Percentiles rank a stretch among this genome's conserved stretches.
Evolutionary conservation across 2,113 vertebrate species (phyloP).

Genomic region (Tinamus guttatus): DNA sequence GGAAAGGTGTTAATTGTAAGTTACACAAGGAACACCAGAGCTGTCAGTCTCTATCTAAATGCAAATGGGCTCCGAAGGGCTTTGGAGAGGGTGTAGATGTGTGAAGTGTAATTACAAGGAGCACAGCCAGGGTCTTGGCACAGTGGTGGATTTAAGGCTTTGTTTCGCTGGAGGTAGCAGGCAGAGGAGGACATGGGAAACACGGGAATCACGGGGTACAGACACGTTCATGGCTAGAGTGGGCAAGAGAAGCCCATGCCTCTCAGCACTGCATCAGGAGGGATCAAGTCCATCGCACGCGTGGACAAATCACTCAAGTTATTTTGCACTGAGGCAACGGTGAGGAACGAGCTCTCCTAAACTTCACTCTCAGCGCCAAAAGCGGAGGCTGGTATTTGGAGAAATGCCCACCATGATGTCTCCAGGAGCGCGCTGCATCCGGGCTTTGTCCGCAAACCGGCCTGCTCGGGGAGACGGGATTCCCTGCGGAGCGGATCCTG

Average conservation of each 20-base stretch:
- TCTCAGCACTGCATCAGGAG: background rate
- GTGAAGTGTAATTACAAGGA: conserved; percentile 46
- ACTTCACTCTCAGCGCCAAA: background rate
- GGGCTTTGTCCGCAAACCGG: background rate
- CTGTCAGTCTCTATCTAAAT: conserved; percentile 36
- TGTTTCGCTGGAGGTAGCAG: conserved; percentile 23
- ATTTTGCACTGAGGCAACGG: background rate
- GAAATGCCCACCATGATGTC: background rate
- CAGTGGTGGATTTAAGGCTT: conserved; percentile 33
- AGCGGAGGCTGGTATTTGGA: background rate
- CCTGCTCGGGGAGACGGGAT: background rate
- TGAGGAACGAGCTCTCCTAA: background rate
- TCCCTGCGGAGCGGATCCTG: conserved; percentile 25
- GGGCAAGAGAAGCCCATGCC: background rate
- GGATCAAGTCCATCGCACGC: background rate
- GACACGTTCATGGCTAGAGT: background rate
- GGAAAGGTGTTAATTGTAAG: conserved; percentile 37
- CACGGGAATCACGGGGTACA: conserved; percentile 10
- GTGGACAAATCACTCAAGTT: background rate
- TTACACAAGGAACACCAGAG: background rate
- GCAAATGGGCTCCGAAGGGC: background rate
- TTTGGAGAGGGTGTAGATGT: conserved; percentile 31
- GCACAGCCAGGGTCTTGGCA: background rate
- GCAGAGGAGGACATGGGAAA: conserved; percentile 39
- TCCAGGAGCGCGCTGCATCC: background rate